Evolutionary conservation across 2,113 vertebrate species (phyloP), one percentile per base, ranked within the genome.

Genomic region (Lagenorhynchus albirostris): DNA sequence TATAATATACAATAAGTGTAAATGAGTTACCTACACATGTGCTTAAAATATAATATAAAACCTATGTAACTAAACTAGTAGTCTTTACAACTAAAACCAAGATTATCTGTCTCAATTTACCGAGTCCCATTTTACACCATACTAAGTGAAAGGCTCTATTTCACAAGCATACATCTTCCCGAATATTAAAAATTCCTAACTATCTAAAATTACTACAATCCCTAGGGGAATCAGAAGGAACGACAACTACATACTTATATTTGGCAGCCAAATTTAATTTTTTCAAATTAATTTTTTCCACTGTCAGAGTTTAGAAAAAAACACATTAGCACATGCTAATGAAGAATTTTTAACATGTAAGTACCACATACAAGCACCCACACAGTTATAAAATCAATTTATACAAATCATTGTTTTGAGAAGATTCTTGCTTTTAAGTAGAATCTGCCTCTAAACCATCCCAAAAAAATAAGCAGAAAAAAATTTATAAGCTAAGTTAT

Each of bases 1-100:
- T 70, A 58, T 67, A 88, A 14, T 68, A 97, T 23, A 94, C 6
- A 83, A 47, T 53, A 60, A 29, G 3, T 25, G 4, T 79, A 3
- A 53, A 65, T 76, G 65, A 88, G 13, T 81, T 87, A 94, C 4
- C 73, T 14, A 73, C 55, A 13, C 18, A 23, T 91, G 18, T 91
- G 85, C 25, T 95, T 83, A 90, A 86, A 93, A 94, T 91, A 92
- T 20, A 94, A 95, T 95, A 65, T 20, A 94, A 97, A 95, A 83
- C 53, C 55, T 90, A 91, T 31, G 4, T 73, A 91, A 93, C 41
- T 80, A 91, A 50, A 50, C 13, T 50, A 50, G 47, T 50, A 50
- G 47, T 50, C 47, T 50, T 50, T 50, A 50, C 47, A 50, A 7
- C 63, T 23, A 90, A 96, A 95, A 79, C 63, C 14, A 58, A 94